Percentiles rank a stretch among this genome's conserved stretches.
phyloP scores from a whole-genome alignment of 2,888 invertebrate genomes.

The Metalampra italica region DNA sequence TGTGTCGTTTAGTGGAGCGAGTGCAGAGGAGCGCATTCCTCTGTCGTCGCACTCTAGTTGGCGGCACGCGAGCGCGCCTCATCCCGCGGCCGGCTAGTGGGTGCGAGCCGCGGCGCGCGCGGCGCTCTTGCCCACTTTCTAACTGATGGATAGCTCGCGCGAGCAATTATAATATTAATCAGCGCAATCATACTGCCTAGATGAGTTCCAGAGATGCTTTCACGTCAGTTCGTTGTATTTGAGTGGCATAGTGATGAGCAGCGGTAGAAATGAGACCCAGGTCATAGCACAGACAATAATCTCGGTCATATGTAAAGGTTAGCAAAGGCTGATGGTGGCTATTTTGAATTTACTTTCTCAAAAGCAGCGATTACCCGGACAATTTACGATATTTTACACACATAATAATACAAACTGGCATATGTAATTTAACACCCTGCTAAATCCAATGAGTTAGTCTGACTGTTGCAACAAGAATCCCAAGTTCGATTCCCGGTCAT shows the following conservation, averaged over 20 bases:
- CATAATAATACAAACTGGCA: too few species aligned
- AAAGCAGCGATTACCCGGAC: too few species aligned
- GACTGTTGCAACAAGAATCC: too few species aligned
- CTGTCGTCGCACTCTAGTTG: constrained; percentile 68
- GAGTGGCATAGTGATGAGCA: neutral
- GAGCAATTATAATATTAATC: constrained; percentile 77
- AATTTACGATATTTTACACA: too few species aligned
- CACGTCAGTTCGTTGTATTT: constrained; percentile 33
- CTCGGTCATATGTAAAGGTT: neutral
- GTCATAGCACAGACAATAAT: too few species aligned
- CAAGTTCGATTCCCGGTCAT: too few species aligned
- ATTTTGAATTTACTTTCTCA: too few species aligned
- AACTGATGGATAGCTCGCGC: constrained; percentile 71
- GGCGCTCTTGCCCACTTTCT: constrained; percentile 73
- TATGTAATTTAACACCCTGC: too few species aligned
- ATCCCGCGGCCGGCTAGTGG: constrained; percentile 18
- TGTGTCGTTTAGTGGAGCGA: constrained; percentile 6
- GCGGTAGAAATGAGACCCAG: neutral
- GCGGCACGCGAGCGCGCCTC: constrained; percentile 42
- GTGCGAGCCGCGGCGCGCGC: constrained; percentile 25
- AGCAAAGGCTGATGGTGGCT: too few species aligned
- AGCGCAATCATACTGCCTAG: constrained; percentile 66
- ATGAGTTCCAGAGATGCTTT: constrained; percentile 63
- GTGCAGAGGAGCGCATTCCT: constrained; percentile 40
- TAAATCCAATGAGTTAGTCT: too few species aligned